Conservation (phyloP, 2,888 invertebrate species). For the Dorcus parallelipipedus region DNA sequence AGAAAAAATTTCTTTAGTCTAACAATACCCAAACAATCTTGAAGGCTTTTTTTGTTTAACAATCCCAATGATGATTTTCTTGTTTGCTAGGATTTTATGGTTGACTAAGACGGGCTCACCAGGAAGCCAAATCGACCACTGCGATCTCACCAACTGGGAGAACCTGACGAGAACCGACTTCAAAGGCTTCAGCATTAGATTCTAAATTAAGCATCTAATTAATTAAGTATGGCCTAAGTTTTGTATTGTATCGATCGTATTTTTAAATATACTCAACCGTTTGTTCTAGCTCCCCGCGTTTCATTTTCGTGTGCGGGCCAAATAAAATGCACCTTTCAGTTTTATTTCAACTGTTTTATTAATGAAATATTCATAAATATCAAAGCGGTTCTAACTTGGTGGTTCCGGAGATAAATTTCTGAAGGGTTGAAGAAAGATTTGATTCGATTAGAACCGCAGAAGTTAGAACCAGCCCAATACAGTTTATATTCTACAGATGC, state of each 20-base stretch:
- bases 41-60: neutral
- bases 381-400: constrained; percentile 22
- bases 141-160: constrained; percentile 78
- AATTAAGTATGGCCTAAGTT: neutral
- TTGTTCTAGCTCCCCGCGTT: too few relatives aligned
- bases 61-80: constrained; percentile 10
- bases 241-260: neutral
- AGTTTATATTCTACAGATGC: constrained; percentile 12
- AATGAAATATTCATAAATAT: constrained; percentile 38
- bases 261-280: too few relatives aligned
- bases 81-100: constrained; percentile 70
- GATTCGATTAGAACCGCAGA: constrained; percentile 1
- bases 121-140: constrained; percentile 77
- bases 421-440: neutral
- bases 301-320: too few relatives aligned
- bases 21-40: neutral
- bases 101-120: constrained; percentile 78
- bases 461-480: constrained; percentile 16
- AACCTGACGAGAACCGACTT: constrained; percentile 65
- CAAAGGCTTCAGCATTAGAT: constrained; percentile 77
- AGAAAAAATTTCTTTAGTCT: neutral
- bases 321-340: constrained; percentile 1
- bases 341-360: constrained; percentile 32
- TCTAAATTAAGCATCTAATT: constrained; percentile 51
- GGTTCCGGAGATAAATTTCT: neutral